These are phyloP conservation scores for Calliopum simillimum DNA, from an alignment of 2,888 invertebrate genomes.

Conservation along the genomic window DNA sequence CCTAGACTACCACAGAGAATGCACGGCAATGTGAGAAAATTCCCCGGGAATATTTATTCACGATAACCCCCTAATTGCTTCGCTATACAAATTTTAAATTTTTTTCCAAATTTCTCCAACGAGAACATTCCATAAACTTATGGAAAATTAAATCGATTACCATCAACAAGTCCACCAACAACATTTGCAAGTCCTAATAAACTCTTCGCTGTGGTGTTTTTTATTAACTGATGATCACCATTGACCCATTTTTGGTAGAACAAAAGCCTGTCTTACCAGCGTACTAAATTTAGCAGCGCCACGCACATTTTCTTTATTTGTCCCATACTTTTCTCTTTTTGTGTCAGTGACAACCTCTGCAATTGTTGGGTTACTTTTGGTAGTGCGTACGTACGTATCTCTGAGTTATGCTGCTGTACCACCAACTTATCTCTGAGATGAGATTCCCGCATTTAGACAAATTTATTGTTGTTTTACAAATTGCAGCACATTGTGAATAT, in stretches of 20 bases:
- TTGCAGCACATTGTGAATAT: neutral
- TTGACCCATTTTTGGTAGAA: slow-evolving; percentile 25
- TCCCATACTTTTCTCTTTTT: too few species aligned
- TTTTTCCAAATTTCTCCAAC: neutral
- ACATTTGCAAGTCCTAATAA: slow-evolving; percentile 9
- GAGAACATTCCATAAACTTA: neutral
- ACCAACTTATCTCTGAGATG: neutral
- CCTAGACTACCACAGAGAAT: too few species aligned
- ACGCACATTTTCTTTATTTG: too few species aligned
- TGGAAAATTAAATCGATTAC: slow-evolving; percentile 15
- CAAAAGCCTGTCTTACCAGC: neutral
- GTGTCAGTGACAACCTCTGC: slow-evolving; percentile 10
- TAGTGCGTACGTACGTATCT: slow-evolving; percentile 9
- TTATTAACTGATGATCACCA: slow-evolving; percentile 10
- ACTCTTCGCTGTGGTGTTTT: neutral
- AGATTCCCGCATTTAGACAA: slow-evolving; percentile 19
- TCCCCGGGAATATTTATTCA: too few species aligned
- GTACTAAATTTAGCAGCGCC: neutral
- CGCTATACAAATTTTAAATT: too few species aligned
- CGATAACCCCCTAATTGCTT: too few species aligned
- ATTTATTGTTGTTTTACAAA: neutral
- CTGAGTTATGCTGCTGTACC: too few species aligned
- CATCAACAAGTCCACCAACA: neutral
- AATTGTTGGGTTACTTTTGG: neutral
- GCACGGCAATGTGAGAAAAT: too few species aligned